Conservation (phyloP, 2,888 invertebrate genomes). For the Diarsia rubi region DNA sequence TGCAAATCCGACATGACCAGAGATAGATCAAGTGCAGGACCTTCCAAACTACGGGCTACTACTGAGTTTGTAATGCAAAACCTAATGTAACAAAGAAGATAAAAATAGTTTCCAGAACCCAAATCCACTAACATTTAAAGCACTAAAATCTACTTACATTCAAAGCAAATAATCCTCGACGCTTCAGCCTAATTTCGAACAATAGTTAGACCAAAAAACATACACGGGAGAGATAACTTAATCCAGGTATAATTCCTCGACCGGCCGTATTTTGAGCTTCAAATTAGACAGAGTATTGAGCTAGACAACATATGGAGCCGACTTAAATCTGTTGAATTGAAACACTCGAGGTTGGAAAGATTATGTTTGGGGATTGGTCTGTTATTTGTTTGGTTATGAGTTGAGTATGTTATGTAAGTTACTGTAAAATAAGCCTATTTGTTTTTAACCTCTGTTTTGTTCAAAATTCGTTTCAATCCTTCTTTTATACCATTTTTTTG, state of each 20-base stretch:
- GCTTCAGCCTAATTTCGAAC: constrained; percentile 24
- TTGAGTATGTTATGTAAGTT: background rate
- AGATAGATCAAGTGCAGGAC: too few species aligned
- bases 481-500: too few species aligned
- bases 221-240: constrained; percentile 22
- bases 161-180: constrained; percentile 26
- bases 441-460: background rate
- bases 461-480: too few species aligned
- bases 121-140: background rate
- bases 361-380: constrained; percentile 3
- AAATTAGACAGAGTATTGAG: constrained; percentile 46
- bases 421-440: background rate
- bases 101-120: background rate
- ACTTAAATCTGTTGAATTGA: constrained; percentile 31
- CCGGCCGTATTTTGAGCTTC: constrained; percentile 34
- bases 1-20: too few species aligned
- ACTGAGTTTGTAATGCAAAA: too few species aligned
- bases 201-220: constrained; percentile 37
- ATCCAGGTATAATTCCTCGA: constrained; percentile 28
- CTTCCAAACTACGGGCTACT: too few species aligned
- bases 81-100: background rate
- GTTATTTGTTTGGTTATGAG: background rate
- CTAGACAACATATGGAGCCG: constrained; percentile 29
- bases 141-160: constrained; percentile 5
- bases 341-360: constrained; percentile 24